Evolutionary conservation across 1,140 invertebrate genomes (phyloP), one percentile per base, ranked within the genome.

Genomic region (Nixonia krombeini): DNA sequence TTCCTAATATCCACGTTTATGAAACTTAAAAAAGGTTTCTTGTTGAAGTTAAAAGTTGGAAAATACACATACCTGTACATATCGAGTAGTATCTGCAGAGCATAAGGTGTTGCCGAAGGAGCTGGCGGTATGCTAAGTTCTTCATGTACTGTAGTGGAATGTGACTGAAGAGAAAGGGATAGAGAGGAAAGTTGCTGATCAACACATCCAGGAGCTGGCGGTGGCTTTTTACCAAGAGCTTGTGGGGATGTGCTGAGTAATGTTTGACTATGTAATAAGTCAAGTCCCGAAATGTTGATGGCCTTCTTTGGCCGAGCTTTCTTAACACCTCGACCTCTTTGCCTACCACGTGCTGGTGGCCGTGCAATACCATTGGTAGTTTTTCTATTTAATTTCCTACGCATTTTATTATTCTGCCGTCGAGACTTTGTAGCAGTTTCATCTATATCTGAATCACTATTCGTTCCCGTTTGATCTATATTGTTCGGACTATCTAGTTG

Each of bases 261-360:
- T 12, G 96, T 97, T 81, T 96, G 92, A 72, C 90, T 94, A 79
- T 98, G 96, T 52, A 98, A 83, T 58, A 96, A 84, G 85, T 97
- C 95, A 44, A 97, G 85, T 12, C 95, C 94, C 53, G 91, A 91
- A 66, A 95, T 95, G 82, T 91, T 90, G 17, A 89, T 88, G 4
- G 86, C 72, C 72, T 90, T 90, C 73, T 91, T 91, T 1, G 86
- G 84, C 72, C 89, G 90, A 2, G 83, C 79, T 69, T 86, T 87
- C 72, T 88, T 88, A 6, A 88, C 80, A 37, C 80, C 82, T 64
- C 86, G 75, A 21, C 87, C 85, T 25, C 83, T 78, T 25, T 85
- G 82, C 62, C 86, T 76, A 5, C 82, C 82, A 49, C 82, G 75
- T 0, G 81, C 72, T 1, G 77, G 67, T 40, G 79, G 68, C 31